Evolutionary conservation across 2,888 invertebrate genomes (phyloP), one percentile per base, ranked within the genome.

Genomic region (Eucriotettix oculatus): DNA sequence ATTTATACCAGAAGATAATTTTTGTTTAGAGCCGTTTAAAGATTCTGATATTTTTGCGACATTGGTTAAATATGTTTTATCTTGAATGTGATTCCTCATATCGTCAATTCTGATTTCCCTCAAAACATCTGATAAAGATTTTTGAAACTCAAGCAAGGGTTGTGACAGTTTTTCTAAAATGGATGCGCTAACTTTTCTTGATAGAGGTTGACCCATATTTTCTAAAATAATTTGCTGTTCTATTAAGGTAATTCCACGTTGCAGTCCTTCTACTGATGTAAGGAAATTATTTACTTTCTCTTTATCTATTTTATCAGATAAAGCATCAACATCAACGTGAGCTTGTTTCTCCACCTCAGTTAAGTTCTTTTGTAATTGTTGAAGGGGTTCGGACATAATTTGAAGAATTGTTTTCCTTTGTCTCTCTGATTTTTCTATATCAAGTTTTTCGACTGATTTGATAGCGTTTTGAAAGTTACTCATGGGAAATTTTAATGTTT

Each of bases 231-330:
- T n/a, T 16, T 57, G 57, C 17, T 62, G 60, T 40, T 63, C 59
- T 10, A 63, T 63, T 14, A 53, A 14, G 14, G 61, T 52, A 12
- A 63, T 55, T 16, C 55, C 55, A 29, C 59, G 54, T 41, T 59
- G 29, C 29, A 29, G 29, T 29, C 29, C 29, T 5, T 29, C 29
- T 29, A 29, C 7, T 29, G 29, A 29, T 29, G 29, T 29, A 29
- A 29, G 29, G 29, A 29, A 29, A 7, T 29, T 29, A 7, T 2
- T 29, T 29, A 29, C 29, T 29, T 29, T 29, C 29, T 29, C 29
- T 7, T 29, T 29, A 7, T 29, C 29, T 29, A 29, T 29, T 29
- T 29, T 29, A 29, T 29, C 29, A 29, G 29, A 29, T 29, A 29
- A 29, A 29, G 29, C 2, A 7, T 29, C 29, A 29, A 29, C 12